These are phyloP conservation scores for Pheucticus melanocephalus DNA, from an alignment of 2,113 vertebrate species.

Conservation along the genomic window DNA sequence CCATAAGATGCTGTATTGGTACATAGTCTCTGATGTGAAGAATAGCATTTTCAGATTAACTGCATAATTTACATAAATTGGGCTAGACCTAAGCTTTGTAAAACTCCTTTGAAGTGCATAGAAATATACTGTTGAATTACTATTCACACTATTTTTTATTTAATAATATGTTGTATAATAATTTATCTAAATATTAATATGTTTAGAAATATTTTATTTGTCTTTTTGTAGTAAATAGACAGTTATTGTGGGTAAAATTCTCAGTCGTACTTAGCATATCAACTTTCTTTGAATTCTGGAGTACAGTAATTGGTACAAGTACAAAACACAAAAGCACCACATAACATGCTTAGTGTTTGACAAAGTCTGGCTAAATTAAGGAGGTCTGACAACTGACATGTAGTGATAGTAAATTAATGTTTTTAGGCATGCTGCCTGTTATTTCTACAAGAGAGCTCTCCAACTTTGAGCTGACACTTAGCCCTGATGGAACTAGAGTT, in stretches of 20 bases:
- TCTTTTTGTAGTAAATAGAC: not conserved
- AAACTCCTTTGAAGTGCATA: not conserved
- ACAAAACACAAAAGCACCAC: not conserved
- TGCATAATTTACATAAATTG: not conserved
- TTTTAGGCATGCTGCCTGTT: slow-evolving; percentile 88
- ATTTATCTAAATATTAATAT: not conserved
- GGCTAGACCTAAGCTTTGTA: not conserved
- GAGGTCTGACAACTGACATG: not conserved
- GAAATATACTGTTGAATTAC: not conserved
- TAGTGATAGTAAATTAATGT: not conserved
- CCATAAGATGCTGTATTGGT: not conserved
- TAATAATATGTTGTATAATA: not conserved
- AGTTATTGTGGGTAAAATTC: not conserved
- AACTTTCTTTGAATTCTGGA: not conserved
- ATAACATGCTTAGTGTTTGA: not conserved
- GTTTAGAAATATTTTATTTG: not conserved
- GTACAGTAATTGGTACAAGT: not conserved
- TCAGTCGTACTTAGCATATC: not conserved
- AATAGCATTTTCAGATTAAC: not conserved
- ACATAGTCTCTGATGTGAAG: not conserved
- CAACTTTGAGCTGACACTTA: slow-evolving; percentile 92
- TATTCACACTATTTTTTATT: not conserved
- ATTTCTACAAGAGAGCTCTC: slow-evolving; percentile 90
- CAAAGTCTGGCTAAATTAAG: not conserved
- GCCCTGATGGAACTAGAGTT: slow-evolving; percentile 87